Evolutionary conservation across 2,797 vertebrate genomes (phyloP).

Genomic region (Discoglossus pictus): DNA sequence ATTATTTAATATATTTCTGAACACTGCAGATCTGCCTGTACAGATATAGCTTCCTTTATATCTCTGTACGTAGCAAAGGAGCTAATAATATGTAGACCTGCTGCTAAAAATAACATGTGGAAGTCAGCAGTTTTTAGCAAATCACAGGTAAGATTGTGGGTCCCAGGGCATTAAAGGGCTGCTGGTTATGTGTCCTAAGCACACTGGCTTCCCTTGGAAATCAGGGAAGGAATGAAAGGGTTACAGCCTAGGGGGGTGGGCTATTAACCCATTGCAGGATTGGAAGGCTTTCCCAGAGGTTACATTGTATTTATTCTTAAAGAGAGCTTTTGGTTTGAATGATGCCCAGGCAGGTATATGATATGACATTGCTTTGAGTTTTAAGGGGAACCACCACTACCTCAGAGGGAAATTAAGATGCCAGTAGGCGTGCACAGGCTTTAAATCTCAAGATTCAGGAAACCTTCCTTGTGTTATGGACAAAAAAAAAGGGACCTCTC

Average conservation of each 20-base stretch:
- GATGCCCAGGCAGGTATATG: too few relatives aligned
- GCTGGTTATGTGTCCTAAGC: neutral
- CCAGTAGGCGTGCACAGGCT: conserved; percentile 19
- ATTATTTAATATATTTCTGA: conserved; percentile 22
- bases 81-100: conserved; percentile 69
- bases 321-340: too few relatives aligned
- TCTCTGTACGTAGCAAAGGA: conserved; percentile 67
- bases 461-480: neutral
- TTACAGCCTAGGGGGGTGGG: conserved; percentile 29
- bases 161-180: conserved; percentile 48
- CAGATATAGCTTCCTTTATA: conserved; percentile 45
- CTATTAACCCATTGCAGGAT: conserved; percentile 35
- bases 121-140: conserved; percentile 67
- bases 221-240: conserved; percentile 7
- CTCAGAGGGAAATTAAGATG: conserved; percentile 11
- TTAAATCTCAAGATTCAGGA: too few relatives aligned
- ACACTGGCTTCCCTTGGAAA: conserved; percentile 7
- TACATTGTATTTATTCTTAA: too few relatives aligned
- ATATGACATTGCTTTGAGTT: too few relatives aligned
- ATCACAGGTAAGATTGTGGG: conserved; percentile 59
- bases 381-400: conserved; percentile 24
- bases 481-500: conserved; percentile 1
- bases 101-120: conserved; percentile 70
- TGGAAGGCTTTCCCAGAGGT: neutral
- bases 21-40: conserved; percentile 12